Percentiles rank a stretch among this genome's conserved stretches.
phyloP scores from a whole-genome alignment of 2,113 vertebrate species.

The Cettia cetti region DNA sequence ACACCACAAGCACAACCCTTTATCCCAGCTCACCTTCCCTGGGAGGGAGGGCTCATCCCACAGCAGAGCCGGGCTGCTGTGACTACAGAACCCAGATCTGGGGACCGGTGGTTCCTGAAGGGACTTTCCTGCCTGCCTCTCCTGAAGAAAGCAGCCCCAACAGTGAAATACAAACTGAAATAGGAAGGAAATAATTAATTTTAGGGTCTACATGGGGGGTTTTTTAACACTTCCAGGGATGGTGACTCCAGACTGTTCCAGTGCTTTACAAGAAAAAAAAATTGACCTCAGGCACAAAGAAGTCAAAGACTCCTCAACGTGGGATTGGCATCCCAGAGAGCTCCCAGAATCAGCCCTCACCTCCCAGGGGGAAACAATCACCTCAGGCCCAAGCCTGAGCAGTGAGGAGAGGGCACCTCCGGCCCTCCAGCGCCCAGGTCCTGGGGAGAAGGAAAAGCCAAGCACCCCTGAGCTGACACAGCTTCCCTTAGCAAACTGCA shows the following conservation, averaged over 20 bases:
- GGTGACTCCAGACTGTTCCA: not conserved
- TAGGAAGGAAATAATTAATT: not conserved
- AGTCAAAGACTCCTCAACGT: not conserved
- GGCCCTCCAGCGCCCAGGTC: not conserved
- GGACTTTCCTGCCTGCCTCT: not conserved
- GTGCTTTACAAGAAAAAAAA: not conserved
- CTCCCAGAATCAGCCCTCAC: not conserved
- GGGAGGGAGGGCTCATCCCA: not conserved
- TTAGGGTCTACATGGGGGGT: not conserved
- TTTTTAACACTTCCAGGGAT: not conserved
- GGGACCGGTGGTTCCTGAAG: fast-evolving
- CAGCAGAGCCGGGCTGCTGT: fast-evolving
- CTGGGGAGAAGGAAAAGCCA: not conserved
- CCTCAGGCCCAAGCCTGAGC: fast-evolving
- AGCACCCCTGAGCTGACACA: not conserved
- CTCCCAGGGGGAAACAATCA: not conserved
- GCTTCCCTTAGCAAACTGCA: not conserved
- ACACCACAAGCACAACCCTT: fast-evolving
- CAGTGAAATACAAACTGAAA: not conserved
- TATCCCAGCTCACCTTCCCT: not conserved
- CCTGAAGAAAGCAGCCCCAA: not conserved
- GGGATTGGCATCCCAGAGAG: not conserved
- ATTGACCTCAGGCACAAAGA: not conserved
- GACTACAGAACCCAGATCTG: not conserved
- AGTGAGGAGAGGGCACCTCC: fast-evolving